Base-by-base conservation (phyloP, 2,888 invertebrate genomes). In the Leuctra nigra region DNA sequence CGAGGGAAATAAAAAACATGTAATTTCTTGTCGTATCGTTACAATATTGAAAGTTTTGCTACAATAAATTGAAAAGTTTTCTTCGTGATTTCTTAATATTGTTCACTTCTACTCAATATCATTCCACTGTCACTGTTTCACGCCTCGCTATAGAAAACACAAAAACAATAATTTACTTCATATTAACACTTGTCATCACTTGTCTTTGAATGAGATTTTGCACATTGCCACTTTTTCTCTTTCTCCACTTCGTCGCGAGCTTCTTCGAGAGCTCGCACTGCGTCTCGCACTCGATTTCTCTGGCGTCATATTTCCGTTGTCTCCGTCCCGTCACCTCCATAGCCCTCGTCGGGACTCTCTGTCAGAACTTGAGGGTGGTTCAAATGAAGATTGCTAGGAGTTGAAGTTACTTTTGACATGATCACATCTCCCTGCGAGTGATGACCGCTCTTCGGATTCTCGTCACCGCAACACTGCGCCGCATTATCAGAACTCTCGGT, bases 271-370 rank as follows among this genome's bases (percentile, higher is more conserved):
- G 9, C 23, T 20, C 6, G 22, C 6, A 54, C 54, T 16, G 25
- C 25, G 20, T 36, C 57, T 20, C 36, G 22, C 53, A 20, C 53
- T 29, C 50, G 39, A 33, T 14, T 56, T 24, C 52, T 61, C 18
- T 25, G 54, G 36, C 77, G 83, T 84, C 83, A 84, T 74, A 84
- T 84, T 68, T 84, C 85, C 66, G 82, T 79, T 59, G 82, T 80
- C 67, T 80, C 80, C 52, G 74, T 76, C 24, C 73, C 77, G 64
- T 90, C 91, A 36, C 90, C 91, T 55, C 88, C 91, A 71, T 91
- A 91, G 16, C 90, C 91, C 72, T 91, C 91, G 69, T 91, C 91
- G 35, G 90, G 89, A 72, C 89, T 90, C 67, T 90, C 90, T 16
- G 87, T 85, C 65, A 78, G 64, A n/a, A 74, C 74, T 48, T 33